Base-by-base conservation (phyloP, 1,140 invertebrate genomes). In the Palaemon carinicauda region DNA sequence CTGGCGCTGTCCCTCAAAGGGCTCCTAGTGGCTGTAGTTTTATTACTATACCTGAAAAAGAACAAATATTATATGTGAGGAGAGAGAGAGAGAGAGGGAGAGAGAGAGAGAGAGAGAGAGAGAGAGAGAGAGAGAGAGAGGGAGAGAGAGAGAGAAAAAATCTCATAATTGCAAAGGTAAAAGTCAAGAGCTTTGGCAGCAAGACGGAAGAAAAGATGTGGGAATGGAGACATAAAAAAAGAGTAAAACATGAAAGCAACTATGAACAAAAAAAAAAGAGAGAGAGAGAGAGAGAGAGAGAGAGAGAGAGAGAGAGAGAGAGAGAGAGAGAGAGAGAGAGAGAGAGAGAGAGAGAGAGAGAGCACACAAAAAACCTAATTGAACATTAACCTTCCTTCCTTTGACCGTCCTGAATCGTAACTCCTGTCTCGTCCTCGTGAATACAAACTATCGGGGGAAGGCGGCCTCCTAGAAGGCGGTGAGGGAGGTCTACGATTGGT, bases 331-430 rank as follows among this genome's bases (percentile, higher is more conserved):
- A 65, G n/a, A 65, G 15, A 69, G 17, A 69, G 33, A 41, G 33
- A 41, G 33, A 41, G 33, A 41, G 33, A 41, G 33, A 41, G 1
- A 41, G 1, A 41, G 7, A 41, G 7, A 1, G 7, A 41, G 7
- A 41, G 12, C 12, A 41, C 41, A 41, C 0, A 12, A 41, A 14
- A n/a, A 69, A 27, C 9, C 21, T 31, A 7, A 3, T 31, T 24
- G 0, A 69, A 41, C 41, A 41, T 9, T 41, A 41, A 41, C 41
- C 41, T 41, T 75, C 82, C 79, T 31, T 85, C 82, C 27, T 85
- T 85, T 24, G 82, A 85, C 53, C 82, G 73, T 24, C 24, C 50
- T 27, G 24, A 21, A 21, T 85, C 82, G 79, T 41, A 85, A 75
- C 82, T 79, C 17, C 71, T 74, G 50, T 27, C 29, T 15, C 60